These are phyloP conservation scores for Haemorhous mexicanus DNA, from an alignment of 2,113 vertebrate species.

Conservation along the genomic window DNA sequence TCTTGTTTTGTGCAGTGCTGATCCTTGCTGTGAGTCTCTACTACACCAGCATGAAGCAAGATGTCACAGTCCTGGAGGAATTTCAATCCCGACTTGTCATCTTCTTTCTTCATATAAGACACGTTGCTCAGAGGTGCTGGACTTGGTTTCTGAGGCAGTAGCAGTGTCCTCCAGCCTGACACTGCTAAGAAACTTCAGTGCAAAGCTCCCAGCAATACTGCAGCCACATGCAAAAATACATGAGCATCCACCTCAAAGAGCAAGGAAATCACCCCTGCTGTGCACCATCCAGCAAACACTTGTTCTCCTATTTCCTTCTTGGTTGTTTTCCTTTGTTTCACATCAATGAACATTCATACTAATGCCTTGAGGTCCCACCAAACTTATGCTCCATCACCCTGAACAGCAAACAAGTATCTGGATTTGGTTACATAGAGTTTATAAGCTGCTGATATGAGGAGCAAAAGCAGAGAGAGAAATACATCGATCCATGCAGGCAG, in stretches of 20 bases:
- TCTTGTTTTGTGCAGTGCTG: conserved; percentile 80
- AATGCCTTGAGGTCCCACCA: background rate
- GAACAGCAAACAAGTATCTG: background rate
- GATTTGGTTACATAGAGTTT: background rate
- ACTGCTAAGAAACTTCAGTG: background rate
- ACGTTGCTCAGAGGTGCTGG: conserved; percentile 82
- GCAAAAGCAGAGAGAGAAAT: background rate
- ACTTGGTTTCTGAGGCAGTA: conserved; percentile 83
- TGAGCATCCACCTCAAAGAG: background rate
- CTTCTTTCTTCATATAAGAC: conserved; percentile 80
- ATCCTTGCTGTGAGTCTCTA: conserved; percentile 79
- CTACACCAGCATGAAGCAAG: conserved; percentile 73
- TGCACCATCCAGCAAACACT: background rate
- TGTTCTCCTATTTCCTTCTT: background rate
- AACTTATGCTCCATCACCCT: background rate
- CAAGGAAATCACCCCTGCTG: background rate
- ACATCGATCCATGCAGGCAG: background rate
- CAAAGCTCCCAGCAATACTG: background rate
- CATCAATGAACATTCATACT: background rate
- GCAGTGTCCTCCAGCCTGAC: background rate
- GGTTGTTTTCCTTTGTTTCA: background rate
- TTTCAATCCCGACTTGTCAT: conserved; percentile 79
- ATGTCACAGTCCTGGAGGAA: conserved; percentile 78
- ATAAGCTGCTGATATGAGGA: background rate
- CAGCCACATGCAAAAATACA: background rate